These are phyloP conservation scores for Alosa alosa DNA, from an alignment of 2,113 vertebrate species.

Conservation along the genomic window DNA sequence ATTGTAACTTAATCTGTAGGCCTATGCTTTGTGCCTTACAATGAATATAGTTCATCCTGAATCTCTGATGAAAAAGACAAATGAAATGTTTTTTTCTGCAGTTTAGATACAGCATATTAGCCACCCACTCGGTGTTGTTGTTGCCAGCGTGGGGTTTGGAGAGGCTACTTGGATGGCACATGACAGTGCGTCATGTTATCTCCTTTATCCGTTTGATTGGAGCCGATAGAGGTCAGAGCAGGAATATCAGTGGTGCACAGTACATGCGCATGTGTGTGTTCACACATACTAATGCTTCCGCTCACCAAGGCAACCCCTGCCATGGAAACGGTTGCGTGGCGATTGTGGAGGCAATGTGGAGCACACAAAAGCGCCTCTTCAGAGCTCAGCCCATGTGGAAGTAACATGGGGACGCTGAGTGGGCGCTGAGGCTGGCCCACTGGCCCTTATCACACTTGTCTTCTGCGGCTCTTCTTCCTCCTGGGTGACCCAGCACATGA, in stretches of 20 bases:
- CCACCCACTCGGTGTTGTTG: not conserved
- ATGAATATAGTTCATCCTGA: not conserved
- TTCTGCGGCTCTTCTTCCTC: not conserved
- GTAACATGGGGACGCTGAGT: conserved; percentile 12
- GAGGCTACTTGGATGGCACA: not conserved
- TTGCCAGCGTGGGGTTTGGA: not conserved
- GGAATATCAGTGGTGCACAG: not conserved
- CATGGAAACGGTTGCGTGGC: conserved; percentile 46
- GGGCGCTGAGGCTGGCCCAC: not conserved
- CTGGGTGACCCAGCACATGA: not conserved
- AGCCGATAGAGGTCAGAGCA: not conserved
- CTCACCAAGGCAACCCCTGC: conserved; percentile 37
- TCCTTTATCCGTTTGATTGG: not conserved
- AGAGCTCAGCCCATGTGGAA: conserved; percentile 44
- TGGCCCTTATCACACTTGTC: not conserved
- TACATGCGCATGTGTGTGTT: not conserved
- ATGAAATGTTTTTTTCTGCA: no score
- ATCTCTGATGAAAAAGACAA: no score
- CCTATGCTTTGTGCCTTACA: not conserved
- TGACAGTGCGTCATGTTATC: not conserved
- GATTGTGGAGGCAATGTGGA: conserved; percentile 34
- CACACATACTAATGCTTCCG: not conserved
- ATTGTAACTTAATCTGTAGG: not conserved
- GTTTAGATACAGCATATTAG: not conserved
- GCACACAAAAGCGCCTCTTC: conserved; percentile 42